Evolutionary conservation across 2,113 vertebrate genomes (phyloP).

Genomic region (Haemorhous mexicanus): DNA sequence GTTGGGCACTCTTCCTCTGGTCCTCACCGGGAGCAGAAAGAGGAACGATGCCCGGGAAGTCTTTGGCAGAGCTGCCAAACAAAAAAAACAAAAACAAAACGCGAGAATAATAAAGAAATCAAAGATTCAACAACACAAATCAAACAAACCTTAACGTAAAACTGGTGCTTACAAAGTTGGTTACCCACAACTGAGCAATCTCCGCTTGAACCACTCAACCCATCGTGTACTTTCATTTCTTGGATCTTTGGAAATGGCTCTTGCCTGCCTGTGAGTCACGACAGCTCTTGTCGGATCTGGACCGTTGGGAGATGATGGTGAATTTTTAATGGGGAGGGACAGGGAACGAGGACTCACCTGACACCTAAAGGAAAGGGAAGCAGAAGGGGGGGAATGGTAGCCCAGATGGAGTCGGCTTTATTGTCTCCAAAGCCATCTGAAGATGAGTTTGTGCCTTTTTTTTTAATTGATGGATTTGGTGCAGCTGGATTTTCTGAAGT

Average conservation of each 20-base stretch:
- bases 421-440: constrained; percentile 72
- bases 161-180: constrained; percentile 79
- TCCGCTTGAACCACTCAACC: constrained; percentile 73
- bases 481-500: constrained; percentile 77
- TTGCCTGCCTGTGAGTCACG: constrained; percentile 60
- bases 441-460: constrained; percentile 85
- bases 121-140: constrained; percentile 53
- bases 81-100: not conserved
- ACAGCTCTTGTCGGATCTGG: not conserved
- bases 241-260: constrained; percentile 62
- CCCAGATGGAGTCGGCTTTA: constrained; percentile 67
- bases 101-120: not conserved
- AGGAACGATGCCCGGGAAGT: constrained; percentile 40
- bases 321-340: constrained; percentile 50
- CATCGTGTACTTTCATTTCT: constrained; percentile 71
- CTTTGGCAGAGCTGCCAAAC: constrained; percentile 51
- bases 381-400: constrained; percentile 26
- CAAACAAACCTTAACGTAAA: constrained; percentile 57
- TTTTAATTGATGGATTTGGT: constrained; percentile 76
- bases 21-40: not conserved
- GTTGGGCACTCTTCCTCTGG: constrained; percentile 43
- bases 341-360: constrained; percentile 29
- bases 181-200: constrained; percentile 70
- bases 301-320: not conserved
- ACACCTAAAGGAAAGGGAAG: constrained; percentile 38